Evolutionary conservation across 2,113 vertebrate species (phyloP).

Genomic region (Hippocampus guttulatus): DNA sequence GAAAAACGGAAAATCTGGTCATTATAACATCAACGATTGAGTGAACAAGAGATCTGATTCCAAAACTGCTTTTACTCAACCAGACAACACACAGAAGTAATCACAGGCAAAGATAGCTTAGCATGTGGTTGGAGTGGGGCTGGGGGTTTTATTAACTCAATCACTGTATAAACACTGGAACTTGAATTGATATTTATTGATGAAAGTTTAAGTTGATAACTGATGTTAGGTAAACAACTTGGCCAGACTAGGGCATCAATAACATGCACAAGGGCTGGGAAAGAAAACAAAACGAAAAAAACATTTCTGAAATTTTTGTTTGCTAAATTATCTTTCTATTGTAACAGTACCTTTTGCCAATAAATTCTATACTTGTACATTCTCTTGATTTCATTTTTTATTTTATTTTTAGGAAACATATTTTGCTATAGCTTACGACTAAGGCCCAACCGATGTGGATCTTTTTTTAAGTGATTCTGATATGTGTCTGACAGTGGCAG

Average conservation of each 20-base stretch:
- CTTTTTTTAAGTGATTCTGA: no score
- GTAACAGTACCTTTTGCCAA: neutral
- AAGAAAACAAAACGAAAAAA: neutral
- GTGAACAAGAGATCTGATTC: neutral
- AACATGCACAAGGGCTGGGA: neutral
- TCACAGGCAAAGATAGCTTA: neutral
- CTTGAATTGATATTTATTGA: neutral
- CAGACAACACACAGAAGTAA: neutral
- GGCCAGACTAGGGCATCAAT: no score
- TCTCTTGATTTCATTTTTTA: neutral
- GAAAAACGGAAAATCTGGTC: neutral
- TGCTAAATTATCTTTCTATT: neutral
- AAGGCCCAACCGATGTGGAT: no score
- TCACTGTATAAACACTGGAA: neutral
- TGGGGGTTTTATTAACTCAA: neutral
- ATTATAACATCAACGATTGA: neutral
- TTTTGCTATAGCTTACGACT: no score
- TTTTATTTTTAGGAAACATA: neutral
- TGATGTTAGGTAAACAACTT: neutral
- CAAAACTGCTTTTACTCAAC: neutral
- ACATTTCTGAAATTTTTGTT: neutral
- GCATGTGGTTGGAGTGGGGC: neutral
- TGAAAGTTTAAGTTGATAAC: neutral
- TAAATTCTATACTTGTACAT: neutral
- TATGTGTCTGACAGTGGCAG: no score